These are phyloP conservation scores for Synergus umbraculus DNA, from an alignment of 2,888 invertebrate species.

Conservation along the genomic window DNA sequence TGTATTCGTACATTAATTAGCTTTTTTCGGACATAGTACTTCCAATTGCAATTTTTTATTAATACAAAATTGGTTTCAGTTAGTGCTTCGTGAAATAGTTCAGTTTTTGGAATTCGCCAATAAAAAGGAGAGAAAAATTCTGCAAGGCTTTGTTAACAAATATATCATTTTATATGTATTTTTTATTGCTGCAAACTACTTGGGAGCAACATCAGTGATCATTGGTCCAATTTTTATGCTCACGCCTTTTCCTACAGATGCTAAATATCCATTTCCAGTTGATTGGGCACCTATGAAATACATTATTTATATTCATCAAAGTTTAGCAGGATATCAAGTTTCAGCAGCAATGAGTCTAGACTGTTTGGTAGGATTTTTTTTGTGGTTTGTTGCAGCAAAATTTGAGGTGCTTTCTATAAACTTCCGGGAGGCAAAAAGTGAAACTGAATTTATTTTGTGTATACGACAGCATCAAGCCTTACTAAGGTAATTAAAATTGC, in stretches of 20 bases:
- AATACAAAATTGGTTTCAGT: not conserved
- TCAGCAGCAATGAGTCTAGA: slow-evolving; percentile 11
- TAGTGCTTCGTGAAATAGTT: not conserved
- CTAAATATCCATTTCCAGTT: slow-evolving; percentile 13
- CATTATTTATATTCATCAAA: slow-evolving; percentile 20
- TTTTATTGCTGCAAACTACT: not conserved
- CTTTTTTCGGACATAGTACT: too few relatives aligned
- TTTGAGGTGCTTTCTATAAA: not conserved
- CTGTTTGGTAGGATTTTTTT: not conserved
- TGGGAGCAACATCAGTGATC: not conserved
- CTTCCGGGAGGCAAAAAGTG: not conserved
- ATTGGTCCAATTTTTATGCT: not conserved
- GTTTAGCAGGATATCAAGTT: slow-evolving; percentile 7
- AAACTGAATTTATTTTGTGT: not conserved
- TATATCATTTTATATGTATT: slow-evolving; percentile 9
- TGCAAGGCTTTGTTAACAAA: not conserved
- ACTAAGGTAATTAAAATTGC: not conserved
- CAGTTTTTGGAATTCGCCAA: not conserved
- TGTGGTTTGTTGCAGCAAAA: slow-evolving; percentile 12
- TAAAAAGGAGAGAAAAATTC: slow-evolving; percentile 1
- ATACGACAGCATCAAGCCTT: not conserved
- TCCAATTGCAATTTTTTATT: too few relatives aligned
- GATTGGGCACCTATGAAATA: not conserved
- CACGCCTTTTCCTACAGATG: slow-evolving; percentile 26
- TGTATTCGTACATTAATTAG: too few relatives aligned